Conservation (phyloP, 1,140 invertebrate species). For the Ganaspis sp. region DNA sequence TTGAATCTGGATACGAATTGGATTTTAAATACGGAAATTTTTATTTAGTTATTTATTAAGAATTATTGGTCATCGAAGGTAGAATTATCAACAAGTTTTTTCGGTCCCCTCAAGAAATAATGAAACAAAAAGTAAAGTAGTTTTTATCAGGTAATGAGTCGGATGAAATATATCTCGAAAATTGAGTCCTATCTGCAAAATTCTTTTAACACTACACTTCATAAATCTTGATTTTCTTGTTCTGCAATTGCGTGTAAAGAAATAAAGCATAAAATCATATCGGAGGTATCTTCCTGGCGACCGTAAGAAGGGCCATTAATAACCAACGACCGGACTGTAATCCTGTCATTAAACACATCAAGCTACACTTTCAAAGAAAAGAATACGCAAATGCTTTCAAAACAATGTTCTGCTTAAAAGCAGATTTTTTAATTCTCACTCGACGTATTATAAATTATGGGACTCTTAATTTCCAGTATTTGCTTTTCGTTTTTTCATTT, state of each 20-base stretch:
- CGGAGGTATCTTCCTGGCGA: neutral
- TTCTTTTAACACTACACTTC: neutral
- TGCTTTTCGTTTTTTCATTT: too few species aligned
- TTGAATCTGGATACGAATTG: too few species aligned
- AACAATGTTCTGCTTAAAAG: neutral
- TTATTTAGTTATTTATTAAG: too few species aligned
- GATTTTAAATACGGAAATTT: too few species aligned
- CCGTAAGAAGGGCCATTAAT: neutral
- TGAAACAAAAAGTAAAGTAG: neutral
- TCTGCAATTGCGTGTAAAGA: neutral
- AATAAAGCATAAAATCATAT: neutral
- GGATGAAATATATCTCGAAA: neutral
- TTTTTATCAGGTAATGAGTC: neutral
- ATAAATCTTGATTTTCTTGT: slow-evolving; percentile 1
- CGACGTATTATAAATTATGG: too few species aligned
- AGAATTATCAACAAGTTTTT: too few species aligned
- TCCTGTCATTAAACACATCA: neutral
- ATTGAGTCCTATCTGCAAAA: neutral
- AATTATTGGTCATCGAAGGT: too few species aligned
- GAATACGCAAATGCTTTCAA: neutral
- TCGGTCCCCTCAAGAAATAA: neutral
- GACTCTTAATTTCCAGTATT: too few species aligned
- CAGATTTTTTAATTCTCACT: neutral
- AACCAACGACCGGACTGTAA: neutral
- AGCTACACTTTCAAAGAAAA: neutral